phyloP scores from a whole-genome alignment of 2,888 invertebrate species.

The Nowickia ferox region DNA sequence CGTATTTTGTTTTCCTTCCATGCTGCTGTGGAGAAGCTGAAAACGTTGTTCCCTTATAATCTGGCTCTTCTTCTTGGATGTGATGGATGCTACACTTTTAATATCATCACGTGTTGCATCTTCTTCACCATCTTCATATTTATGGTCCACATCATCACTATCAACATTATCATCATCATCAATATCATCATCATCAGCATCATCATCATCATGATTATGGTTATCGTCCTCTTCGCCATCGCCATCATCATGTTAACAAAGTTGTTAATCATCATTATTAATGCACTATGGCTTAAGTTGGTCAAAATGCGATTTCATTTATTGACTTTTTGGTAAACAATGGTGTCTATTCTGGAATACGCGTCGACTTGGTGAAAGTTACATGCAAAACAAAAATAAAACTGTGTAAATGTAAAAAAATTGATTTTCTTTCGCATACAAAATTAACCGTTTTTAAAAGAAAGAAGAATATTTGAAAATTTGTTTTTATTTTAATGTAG shows the following conservation, averaged over 20 bases:
- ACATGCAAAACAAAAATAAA: too few species aligned
- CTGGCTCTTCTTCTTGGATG: conserved; percentile 37
- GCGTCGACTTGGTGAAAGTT: too few species aligned
- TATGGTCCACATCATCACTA: conserved; percentile 39
- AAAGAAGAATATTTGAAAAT: too few species aligned
- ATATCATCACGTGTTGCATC: conserved; percentile 72
- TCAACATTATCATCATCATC: conserved; percentile 14
- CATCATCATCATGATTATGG: neutral
- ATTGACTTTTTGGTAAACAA: neutral
- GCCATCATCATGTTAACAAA: conserved; percentile 18
- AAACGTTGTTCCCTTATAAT: conserved; percentile 57
- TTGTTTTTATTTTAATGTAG: too few species aligned
- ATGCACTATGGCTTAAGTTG: conserved; percentile 36
- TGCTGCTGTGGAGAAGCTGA: conserved; percentile 39
- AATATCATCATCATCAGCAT: conserved; percentile 36
- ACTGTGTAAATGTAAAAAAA: too few species aligned
- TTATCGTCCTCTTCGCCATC: conserved; percentile 34
- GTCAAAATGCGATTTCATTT: neutral
- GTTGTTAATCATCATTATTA: conserved; percentile 44
- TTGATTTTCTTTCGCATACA: too few species aligned
- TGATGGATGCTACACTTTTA: conserved; percentile 70
- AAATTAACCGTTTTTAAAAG: too few species aligned
- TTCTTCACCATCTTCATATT: conserved; percentile 67
- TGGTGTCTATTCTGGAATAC: too few species aligned
- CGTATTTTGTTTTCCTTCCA: conserved; percentile 66